Evolutionary conservation across 2,888 invertebrate species (phyloP).

Genomic region (Incurvaria masculella): DNA sequence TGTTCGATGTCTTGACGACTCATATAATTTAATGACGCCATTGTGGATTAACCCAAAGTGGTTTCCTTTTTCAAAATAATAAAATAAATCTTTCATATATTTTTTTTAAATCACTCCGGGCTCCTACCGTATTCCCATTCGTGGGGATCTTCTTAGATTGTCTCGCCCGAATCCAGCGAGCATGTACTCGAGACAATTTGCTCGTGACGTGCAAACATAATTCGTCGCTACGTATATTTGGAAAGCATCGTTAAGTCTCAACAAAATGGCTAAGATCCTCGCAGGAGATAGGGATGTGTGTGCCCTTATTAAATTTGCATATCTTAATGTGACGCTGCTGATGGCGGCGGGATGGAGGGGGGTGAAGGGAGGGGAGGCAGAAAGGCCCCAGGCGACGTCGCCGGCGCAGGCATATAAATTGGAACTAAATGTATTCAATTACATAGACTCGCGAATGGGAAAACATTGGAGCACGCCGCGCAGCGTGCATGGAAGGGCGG

Average conservation of each 20-base stretch:
- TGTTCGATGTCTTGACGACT: too few species aligned
- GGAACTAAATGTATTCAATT: neutral
- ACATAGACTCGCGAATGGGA: neutral
- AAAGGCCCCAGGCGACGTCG: neutral
- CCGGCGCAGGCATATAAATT: neutral
- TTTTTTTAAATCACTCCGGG: too few species aligned
- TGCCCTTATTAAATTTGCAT: neutral
- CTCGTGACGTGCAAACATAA: neutral
- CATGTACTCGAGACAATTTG: neutral
- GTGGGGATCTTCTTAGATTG: too few species aligned
- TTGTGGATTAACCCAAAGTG: too few species aligned
- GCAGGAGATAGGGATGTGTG: neutral
- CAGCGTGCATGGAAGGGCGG: too few species aligned
- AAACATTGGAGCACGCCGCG: neutral
- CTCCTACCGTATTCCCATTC: too few species aligned
- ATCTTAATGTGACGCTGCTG: neutral
- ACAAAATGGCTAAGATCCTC: neutral
- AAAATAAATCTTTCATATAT: too few species aligned
- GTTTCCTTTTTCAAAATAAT: too few species aligned
- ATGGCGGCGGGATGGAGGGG: too few species aligned
- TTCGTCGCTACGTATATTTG: neutral
- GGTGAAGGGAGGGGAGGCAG: neutral
- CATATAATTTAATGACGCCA: too few species aligned
- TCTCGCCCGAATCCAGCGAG: too few species aligned
- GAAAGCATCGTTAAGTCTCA: neutral